A percentile compares a stretch with the other conserved stretches of the same genome.
Evolutionary conservation across 2,888 invertebrate genomes (phyloP).

Genomic region (Melinaea marsaeus): DNA sequence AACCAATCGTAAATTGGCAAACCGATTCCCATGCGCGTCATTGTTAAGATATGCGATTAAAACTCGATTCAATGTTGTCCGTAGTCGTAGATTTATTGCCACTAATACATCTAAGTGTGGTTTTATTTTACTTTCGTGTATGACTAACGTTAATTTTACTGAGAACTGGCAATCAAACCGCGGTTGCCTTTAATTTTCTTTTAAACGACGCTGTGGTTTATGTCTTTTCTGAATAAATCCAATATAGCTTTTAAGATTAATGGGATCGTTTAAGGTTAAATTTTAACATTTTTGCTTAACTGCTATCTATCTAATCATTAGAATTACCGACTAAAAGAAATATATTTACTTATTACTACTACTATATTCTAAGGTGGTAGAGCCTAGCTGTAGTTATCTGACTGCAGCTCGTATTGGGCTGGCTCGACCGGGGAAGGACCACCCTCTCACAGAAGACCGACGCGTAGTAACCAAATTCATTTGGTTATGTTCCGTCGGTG

Average conservation of each 20-base stretch:
- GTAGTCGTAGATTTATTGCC: constrained; percentile 35
- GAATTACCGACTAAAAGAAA: too few relatives aligned
- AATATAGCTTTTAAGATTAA: constrained; percentile 1
- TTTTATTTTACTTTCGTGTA: constrained; percentile 14
- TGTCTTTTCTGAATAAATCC: constrained; percentile 10
- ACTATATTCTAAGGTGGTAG: too few relatives aligned
- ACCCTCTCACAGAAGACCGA: too few relatives aligned
- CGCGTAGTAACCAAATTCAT: too few relatives aligned
- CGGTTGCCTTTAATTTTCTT: constrained; percentile 10
- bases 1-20: constrained; percentile 13
- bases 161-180: constrained; percentile 1
- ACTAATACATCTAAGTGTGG: constrained; percentile 34
- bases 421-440: too few relatives aligned
- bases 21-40: constrained; percentile 31
- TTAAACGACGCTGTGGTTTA: constrained; percentile 9
- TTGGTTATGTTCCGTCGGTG: too few relatives aligned
- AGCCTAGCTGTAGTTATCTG: too few relatives aligned
- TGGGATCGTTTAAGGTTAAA: neutral
- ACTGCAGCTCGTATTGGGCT: too few relatives aligned
- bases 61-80: constrained; percentile 34
- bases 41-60: constrained; percentile 34
- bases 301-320: too few relatives aligned
- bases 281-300: neutral
- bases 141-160: constrained; percentile 5
- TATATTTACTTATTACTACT: too few relatives aligned